Evolutionary conservation across 2,888 invertebrate species (phyloP).

Genomic region (Phalera bucephala): DNA sequence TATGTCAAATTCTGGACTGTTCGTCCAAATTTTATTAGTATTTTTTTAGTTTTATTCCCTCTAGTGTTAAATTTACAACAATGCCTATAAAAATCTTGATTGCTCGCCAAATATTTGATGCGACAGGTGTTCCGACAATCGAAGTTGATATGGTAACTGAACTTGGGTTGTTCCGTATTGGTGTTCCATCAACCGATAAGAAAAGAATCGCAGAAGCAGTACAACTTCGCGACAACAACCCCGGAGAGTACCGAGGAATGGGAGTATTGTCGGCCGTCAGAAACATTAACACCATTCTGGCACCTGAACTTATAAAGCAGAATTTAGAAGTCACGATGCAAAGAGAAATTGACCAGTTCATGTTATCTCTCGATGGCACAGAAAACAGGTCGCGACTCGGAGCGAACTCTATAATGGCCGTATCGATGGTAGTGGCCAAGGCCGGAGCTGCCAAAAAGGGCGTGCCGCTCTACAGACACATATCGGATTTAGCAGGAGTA

Average conservation of each 20-base stretch:
- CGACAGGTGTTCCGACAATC: constrained; percentile 97
- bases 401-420: constrained; percentile 97
- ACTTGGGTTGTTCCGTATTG: constrained; percentile 93
- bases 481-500: constrained; percentile 97
- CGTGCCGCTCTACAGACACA: constrained; percentile 93
- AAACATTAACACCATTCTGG: constrained; percentile 93
- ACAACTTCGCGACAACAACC: constrained; percentile 96
- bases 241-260: constrained; percentile 94
- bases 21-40: too few relatives aligned
- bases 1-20: too few relatives aligned
- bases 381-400: constrained; percentile 97
- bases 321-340: constrained; percentile 95
- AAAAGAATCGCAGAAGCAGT: constrained; percentile 97
- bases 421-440: constrained; percentile 97
- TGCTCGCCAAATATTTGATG: constrained; percentile 98
- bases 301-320: constrained; percentile 90
- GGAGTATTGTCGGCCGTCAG: constrained; percentile 95
- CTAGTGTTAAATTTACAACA: constrained; percentile 11
- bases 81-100: constrained; percentile 96
- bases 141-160: constrained; percentile 94
- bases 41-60: too few relatives aligned
- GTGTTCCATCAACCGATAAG: constrained; percentile 97
- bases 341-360: constrained; percentile 92
- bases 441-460: constrained; percentile 98
- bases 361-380: constrained; percentile 96